Conservation (phyloP, 1,140 invertebrate genomes). For the Zaprionus ornatus region DNA sequence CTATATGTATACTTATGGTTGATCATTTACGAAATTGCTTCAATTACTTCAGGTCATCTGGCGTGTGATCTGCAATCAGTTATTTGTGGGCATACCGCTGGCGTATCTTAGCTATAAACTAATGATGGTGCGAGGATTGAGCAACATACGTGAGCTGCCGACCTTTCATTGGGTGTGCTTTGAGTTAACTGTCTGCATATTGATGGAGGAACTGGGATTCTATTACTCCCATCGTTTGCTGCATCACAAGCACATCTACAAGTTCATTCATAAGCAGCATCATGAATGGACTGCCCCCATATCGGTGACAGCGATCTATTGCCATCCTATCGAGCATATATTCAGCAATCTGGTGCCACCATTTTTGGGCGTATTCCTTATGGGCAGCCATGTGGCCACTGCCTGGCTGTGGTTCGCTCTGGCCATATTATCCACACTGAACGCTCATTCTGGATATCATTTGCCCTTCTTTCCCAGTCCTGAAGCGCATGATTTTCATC, state of each 20-base stretch:
- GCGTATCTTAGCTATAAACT: conserved; percentile 87
- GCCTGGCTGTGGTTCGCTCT: conserved; percentile 93
- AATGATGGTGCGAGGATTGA: conserved; percentile 89
- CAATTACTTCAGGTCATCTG: conserved; percentile 85
- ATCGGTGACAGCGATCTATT: conserved; percentile 93
- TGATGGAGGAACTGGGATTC: conserved; percentile 93
- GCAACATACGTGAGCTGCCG: conserved; percentile 88
- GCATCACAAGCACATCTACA: conserved; percentile 91
- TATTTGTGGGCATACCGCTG: conserved; percentile 88
- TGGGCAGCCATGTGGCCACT: conserved; percentile 92
- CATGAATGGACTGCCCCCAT: conserved; percentile 94
- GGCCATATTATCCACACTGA: conserved; percentile 91
- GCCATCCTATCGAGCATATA: conserved; percentile 94
- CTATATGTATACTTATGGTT: background rate
- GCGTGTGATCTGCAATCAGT: conserved; percentile 91
- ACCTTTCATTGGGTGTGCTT: conserved; percentile 93
- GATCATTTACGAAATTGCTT: background rate
- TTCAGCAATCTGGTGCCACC: conserved; percentile 93
- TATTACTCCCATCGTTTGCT: conserved; percentile 95
- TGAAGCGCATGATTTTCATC: conserved; percentile 96
- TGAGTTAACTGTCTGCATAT: conserved; percentile 90
- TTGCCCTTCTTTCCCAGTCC: conserved; percentile 94
- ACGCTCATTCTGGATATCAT: conserved; percentile 95
- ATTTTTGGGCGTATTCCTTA: conserved; percentile 91
- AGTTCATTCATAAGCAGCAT: conserved; percentile 93